Evolutionary conservation across 2,113 vertebrate species (phyloP).

Genomic region (Pygoscelis adeliae): DNA sequence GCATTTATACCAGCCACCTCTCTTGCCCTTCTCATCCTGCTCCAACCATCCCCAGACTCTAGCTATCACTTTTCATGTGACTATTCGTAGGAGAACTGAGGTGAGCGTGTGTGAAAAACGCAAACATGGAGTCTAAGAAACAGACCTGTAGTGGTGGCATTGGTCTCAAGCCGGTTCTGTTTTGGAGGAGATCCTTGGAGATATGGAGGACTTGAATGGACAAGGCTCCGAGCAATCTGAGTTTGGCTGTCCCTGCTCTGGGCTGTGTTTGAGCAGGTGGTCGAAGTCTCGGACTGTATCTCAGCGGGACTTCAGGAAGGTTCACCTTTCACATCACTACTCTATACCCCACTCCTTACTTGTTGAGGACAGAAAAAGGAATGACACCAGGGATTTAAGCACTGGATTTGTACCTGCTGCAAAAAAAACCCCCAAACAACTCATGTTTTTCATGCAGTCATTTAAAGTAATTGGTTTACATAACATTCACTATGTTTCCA

Average conservation of each 20-base stretch:
- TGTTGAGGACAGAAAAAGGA: background rate
- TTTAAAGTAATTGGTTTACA: background rate
- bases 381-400: background rate
- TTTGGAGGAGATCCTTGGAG: background rate
- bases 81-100: background rate
- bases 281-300: background rate
- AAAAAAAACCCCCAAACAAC: accelerated
- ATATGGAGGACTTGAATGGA: background rate
- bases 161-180: background rate
- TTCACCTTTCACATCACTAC: background rate
- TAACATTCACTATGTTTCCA: background rate
- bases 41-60: background rate
- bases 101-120: background rate
- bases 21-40: background rate
- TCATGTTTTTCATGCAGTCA: background rate
- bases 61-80: background rate
- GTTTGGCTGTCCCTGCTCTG: background rate
- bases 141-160: background rate
- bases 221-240: background rate
- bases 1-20: background rate
- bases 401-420: background rate
- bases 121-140: background rate
- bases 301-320: accelerated
- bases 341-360: background rate
- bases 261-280: background rate